Conservation (phyloP, 2,113 vertebrate species). For the Girardinichthys multiradiatus region DNA sequence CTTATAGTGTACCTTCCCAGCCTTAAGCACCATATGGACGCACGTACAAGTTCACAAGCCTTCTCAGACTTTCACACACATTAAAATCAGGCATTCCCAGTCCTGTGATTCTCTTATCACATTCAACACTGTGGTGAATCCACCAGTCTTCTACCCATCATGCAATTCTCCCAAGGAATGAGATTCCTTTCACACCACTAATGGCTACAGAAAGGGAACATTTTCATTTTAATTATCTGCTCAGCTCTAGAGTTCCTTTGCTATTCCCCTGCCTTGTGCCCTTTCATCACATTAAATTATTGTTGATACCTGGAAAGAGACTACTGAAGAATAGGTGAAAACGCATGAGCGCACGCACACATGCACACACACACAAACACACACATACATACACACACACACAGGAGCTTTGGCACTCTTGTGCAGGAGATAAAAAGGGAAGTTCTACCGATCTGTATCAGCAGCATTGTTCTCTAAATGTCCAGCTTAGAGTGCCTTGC, state of each 20-base stretch:
- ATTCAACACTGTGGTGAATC: slow-evolving; percentile 50
- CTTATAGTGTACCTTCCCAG: neutral
- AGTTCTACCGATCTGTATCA: slow-evolving; percentile 26
- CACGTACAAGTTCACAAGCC: slow-evolving; percentile 4
- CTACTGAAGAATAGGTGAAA: slow-evolving; percentile 31
- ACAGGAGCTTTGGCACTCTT: slow-evolving; percentile 11
- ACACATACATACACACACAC: slow-evolving; percentile 6
- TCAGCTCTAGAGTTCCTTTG: slow-evolving; percentile 72
- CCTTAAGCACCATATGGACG: slow-evolving; percentile 11
- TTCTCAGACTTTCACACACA: slow-evolving; percentile 24
- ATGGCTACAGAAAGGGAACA: slow-evolving; percentile 77
- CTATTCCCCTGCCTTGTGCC: slow-evolving; percentile 61
- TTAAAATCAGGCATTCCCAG: slow-evolving; percentile 43
- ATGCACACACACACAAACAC: neutral
- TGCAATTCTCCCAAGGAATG: slow-evolving; percentile 73
- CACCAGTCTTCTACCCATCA: slow-evolving; percentile 57
- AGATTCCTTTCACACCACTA: slow-evolving; percentile 76
- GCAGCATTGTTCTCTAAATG: slow-evolving; percentile 53
- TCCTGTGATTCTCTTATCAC: slow-evolving; percentile 63
- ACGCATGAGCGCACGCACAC: too few species aligned
- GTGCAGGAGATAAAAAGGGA: slow-evolving; percentile 30
- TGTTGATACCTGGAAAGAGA: slow-evolving; percentile 55
- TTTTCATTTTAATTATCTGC: slow-evolving; percentile 82
- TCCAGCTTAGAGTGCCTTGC: slow-evolving; percentile 16
- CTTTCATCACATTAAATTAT: slow-evolving; percentile 67